phyloP scores from a whole-genome alignment of 2,888 invertebrate genomes.

The Cosmia pyralina region DNA sequence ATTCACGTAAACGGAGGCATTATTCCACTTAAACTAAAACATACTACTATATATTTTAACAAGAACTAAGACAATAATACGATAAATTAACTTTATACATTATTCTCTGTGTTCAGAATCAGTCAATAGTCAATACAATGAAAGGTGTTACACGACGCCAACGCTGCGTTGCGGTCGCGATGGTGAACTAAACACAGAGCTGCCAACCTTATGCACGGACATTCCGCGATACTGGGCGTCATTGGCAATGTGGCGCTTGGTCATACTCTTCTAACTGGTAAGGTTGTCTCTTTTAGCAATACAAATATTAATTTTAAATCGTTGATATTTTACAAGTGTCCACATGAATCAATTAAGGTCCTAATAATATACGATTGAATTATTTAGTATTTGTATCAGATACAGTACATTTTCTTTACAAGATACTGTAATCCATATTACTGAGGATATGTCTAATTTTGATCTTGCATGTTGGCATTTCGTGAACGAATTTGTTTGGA shows the following conservation, averaged over 20 bases:
- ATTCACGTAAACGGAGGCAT: conserved; percentile 89
- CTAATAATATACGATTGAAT: conserved; percentile 23
- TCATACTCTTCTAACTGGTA: conserved; percentile 76
- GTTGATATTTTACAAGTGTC: conserved; percentile 31
- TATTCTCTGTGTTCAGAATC: conserved; percentile 91
- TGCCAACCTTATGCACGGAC: conserved; percentile 83
- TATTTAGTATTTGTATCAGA: conserved; percentile 5
- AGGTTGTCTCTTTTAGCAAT: conserved; percentile 72
- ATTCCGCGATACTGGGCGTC: conserved; percentile 87
- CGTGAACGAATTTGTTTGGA: conserved; percentile 56
- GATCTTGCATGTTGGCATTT: conserved; percentile 69
- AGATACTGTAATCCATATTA: conserved; percentile 44
- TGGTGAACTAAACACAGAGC: conserved; percentile 87
- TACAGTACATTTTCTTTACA: conserved; percentile 14
- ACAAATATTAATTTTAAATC: conserved; percentile 44
- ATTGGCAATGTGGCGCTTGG: conserved; percentile 86
- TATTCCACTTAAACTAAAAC: conserved; percentile 89
- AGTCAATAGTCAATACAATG: conserved; percentile 94
- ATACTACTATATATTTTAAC: conserved; percentile 87
- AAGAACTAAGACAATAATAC: conserved; percentile 89
- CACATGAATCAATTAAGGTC: conserved; percentile 28
- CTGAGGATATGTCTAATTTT: conserved; percentile 62
- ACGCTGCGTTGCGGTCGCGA: conserved; percentile 90
- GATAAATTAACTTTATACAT: conserved; percentile 92
- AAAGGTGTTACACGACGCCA: conserved; percentile 93